Evolutionary conservation across 2,797 vertebrate genomes (phyloP), one percentile per base, ranked within the genome.

Genomic region (Hydrophis major): DNA sequence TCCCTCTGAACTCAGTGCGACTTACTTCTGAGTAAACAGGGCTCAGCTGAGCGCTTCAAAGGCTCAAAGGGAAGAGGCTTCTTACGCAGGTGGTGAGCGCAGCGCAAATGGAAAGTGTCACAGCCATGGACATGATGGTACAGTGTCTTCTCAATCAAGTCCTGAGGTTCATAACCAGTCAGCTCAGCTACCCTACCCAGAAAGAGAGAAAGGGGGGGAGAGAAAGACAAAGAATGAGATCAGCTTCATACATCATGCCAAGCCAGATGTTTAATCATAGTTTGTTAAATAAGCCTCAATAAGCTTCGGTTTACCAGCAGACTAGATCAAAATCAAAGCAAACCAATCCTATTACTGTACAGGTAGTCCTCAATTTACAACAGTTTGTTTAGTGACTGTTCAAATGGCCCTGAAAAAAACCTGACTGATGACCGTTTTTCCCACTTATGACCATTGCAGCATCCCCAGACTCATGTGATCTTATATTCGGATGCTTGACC

Each of bases 101-200:
- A 99, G 92, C 99, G 98, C 92, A 99, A 98, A 95, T 99, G 99
- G 97, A 99, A 99, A 92, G 98, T 99, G 97, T 99, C 99, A 89
- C 99, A 99, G 97, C 99, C 98, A 56, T 99, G 99, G 90, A 99
- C 99, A 4, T 99, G 99, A 94, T 99, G 99, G 95, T 99, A 99
- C 89, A 99, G 98, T 0, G 99, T 99, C 98, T 99, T 99, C 97
- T 99, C 99, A 74, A 99, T 99, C 93, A 99, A 97, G 97, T 99
- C 99, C 98, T 99, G 99, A 91, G 99, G 99, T 97, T 99, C 99
- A 0, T 99, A 99, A 55, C 99, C 99, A 0, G 99, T 99, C 96
- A 99, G 97, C 95, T 99, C 99, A 4, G 99, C 98, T 96, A 99
- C 99, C 97, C 99, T 99, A 96, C 4, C 4, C 42, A 91, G 94